Evolutionary conservation across 1,140 invertebrate genomes (phyloP).

Genomic region (Drosophila micromelanica): DNA sequence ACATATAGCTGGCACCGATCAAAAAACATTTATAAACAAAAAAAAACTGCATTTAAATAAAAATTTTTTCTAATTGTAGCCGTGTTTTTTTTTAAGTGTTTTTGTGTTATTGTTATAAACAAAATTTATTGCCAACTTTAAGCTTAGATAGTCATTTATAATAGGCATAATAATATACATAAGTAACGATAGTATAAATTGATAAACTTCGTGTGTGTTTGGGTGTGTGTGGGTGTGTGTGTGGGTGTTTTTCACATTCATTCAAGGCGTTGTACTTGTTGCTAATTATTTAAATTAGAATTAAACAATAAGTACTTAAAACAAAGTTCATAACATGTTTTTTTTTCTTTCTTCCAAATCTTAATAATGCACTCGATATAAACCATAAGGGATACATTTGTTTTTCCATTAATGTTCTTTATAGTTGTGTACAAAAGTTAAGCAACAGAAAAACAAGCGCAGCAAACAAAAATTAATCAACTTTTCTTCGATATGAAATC

Average conservation of each 20-base stretch:
- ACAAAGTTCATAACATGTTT: conserved; percentile 77
- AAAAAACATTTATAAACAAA: no score
- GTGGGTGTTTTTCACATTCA: conserved; percentile 31
- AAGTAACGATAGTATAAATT: no score
- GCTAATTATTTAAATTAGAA: conserved; percentile 63
- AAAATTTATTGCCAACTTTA: no score
- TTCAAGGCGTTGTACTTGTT: conserved; percentile 16
- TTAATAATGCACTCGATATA: conserved; percentile 73
- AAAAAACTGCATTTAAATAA: no score
- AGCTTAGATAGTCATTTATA: no score
- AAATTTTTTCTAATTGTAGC: no score
- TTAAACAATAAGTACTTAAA: conserved; percentile 84
- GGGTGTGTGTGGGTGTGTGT: conserved; percentile 36
- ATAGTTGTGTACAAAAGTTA: conserved; percentile 26
- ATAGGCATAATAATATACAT: no score
- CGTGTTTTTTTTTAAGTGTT: no score
- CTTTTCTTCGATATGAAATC: conserved; percentile 50
- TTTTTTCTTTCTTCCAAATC: conserved; percentile 52
- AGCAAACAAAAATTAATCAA: conserved; percentile 53
- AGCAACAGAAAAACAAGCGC: conserved; percentile 71
- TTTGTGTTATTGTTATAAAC: no score
- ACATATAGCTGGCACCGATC: no score
- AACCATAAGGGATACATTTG: conserved; percentile 47
- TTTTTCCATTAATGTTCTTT: neutral
- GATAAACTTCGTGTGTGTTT: conserved; percentile 6